phyloP scores from a whole-genome alignment of 2,888 invertebrate species.

The Drosophila infuscata region DNA sequence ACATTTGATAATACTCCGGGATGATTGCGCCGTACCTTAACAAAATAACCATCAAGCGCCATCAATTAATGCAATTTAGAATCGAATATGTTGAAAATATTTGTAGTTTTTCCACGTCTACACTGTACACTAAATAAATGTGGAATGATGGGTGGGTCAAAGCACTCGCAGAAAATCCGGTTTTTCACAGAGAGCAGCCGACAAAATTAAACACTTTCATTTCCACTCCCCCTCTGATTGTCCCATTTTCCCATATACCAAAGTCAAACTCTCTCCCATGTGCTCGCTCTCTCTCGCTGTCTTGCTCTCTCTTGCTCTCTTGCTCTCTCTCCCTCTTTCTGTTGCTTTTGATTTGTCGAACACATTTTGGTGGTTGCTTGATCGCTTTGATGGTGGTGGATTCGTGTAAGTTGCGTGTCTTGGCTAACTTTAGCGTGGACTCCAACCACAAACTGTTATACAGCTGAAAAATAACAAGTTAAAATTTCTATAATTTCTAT shows the following conservation, averaged over 20 bases:
- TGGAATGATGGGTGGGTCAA: conserved; percentile 22
- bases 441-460: conserved; percentile 57
- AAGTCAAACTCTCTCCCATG: neutral
- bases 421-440: conserved; percentile 38
- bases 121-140: conserved; percentile 9
- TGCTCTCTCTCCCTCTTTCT: neutral
- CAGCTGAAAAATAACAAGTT: neutral
- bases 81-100: neutral
- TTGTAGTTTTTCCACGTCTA: neutral
- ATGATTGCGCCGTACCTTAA: conserved; percentile 32
- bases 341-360: neutral
- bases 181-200: conserved; percentile 4
- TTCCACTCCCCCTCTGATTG: conserved; percentile 3
- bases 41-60: conserved; percentile 51
- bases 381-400: conserved; percentile 42
- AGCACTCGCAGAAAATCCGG: conserved; percentile 17
- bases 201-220: neutral
- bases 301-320: neutral
- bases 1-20: conserved; percentile 40
- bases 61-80: conserved; percentile 1
- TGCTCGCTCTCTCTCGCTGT: neutral
- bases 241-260: too few species aligned
- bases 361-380: conserved; percentile 30
- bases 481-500: conserved; percentile 47
- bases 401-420: conserved; percentile 14